A percentile compares a stretch with the other conserved stretches of the same genome.
These are phyloP conservation scores for Tylochromis polylepis DNA, from an alignment of 2,113 vertebrate species.

Conservation along the genomic window DNA sequence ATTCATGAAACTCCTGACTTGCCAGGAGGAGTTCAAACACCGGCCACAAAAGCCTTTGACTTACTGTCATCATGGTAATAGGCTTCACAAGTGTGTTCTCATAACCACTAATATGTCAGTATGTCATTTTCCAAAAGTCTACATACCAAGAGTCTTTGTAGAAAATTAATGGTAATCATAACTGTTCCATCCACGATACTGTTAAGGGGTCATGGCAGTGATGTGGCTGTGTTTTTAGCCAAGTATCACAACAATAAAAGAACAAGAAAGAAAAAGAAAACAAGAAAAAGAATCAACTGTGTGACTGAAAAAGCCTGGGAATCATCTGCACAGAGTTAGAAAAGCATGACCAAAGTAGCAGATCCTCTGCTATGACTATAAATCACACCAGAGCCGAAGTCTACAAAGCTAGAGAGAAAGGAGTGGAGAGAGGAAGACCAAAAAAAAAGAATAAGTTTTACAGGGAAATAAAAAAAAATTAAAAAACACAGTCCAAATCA, in stretches of 20 bases:
- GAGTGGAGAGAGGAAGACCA: background rate
- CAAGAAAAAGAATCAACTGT: background rate
- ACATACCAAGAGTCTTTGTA: background rate
- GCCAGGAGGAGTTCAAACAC: constrained; percentile 27
- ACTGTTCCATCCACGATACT: background rate
- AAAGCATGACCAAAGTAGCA: constrained; percentile 42
- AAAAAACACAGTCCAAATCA: background rate
- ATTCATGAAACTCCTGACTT: background rate
- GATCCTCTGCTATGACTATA: constrained; percentile 28
- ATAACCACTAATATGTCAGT: background rate
- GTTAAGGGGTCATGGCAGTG: background rate
- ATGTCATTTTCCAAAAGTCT: background rate
- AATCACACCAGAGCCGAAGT: constrained; percentile 34
- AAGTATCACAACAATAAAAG: background rate
- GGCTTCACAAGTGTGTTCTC: background rate
- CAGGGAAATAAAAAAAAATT: background rate
- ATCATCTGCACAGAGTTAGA: constrained; percentile 17
- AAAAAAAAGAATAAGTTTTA: background rate
- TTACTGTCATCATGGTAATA: background rate
- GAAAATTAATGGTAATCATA: background rate
- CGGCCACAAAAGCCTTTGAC: background rate
- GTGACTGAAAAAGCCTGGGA: constrained; percentile 22
- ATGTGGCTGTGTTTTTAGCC: background rate
- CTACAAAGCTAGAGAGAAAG: background rate
- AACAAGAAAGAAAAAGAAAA: background rate